Conservation (phyloP, 2,797 vertebrate species). For the Amblyraja radiata region DNA sequence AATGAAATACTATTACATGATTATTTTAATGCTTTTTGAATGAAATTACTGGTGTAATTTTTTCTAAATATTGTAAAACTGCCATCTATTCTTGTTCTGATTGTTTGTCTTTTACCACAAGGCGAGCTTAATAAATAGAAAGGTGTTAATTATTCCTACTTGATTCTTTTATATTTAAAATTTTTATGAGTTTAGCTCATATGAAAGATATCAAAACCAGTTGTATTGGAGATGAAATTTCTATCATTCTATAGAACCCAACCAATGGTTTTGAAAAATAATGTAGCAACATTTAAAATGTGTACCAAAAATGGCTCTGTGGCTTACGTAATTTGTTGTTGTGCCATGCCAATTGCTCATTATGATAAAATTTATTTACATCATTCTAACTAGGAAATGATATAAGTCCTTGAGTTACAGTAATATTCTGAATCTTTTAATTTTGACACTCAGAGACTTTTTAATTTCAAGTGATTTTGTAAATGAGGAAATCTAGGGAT, state of each 20-base stretch:
- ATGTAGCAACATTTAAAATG: background rate
- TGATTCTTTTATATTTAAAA: background rate
- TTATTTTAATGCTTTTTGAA: background rate
- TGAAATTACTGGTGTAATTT: background rate
- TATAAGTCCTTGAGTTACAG: background rate
- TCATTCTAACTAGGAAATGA: background rate
- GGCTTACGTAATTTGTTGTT: background rate
- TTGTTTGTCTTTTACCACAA: background rate
- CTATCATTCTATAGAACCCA: background rate
- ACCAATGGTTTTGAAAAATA: background rate
- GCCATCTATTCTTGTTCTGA: background rate
- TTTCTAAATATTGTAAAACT: background rate
- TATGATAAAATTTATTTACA: background rate
- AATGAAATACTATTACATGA: background rate
- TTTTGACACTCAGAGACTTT: background rate
- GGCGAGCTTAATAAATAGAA: background rate
- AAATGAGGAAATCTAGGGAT: background rate
- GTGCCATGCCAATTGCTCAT: background rate
- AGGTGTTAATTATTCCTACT: background rate
- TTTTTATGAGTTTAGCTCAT: background rate
- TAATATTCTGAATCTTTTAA: background rate
- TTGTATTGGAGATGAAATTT: background rate
- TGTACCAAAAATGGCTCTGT: background rate
- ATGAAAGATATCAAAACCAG: background rate
- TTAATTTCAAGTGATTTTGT: background rate